These are phyloP conservation scores for Scaptomyza tumidula DNA, from an alignment of 2,888 invertebrate genomes.

Conservation along the genomic window DNA sequence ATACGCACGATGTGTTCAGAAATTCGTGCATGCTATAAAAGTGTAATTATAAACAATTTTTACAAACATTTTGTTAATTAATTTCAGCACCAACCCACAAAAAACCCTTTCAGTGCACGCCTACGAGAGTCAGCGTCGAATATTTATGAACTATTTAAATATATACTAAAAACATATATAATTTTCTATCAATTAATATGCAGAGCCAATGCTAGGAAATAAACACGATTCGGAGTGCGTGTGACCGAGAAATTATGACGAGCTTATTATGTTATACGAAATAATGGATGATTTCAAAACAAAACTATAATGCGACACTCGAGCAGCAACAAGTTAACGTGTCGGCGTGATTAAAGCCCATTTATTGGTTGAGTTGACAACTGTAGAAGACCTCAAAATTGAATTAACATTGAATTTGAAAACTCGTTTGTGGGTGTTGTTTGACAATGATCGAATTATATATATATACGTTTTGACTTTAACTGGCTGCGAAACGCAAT, in stretches of 20 bases:
- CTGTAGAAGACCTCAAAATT: constrained; percentile 37
- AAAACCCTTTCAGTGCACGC: constrained; percentile 51
- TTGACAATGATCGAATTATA: constrained; percentile 51
- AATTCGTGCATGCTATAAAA: constrained; percentile 48
- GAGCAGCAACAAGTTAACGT: constrained; percentile 47
- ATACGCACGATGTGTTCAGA: constrained; percentile 55
- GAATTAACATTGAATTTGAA: constrained; percentile 22
- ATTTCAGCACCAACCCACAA: constrained; percentile 54
- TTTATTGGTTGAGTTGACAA: constrained; percentile 63
- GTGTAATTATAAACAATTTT: constrained; percentile 70
- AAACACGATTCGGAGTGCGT: constrained; percentile 66
- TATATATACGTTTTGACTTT: constrained; percentile 28
- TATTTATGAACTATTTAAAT: constrained; percentile 35
- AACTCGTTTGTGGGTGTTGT: constrained; percentile 57
- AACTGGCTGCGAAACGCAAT: constrained; percentile 16
- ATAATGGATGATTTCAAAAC: constrained; percentile 5
- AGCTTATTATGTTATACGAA: constrained; percentile 14
- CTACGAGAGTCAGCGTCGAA: constrained; percentile 18
- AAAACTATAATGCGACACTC: constrained; percentile 31
- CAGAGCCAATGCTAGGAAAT: constrained; percentile 33
- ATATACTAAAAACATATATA: constrained; percentile 25
- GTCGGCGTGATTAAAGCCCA: constrained; percentile 44
- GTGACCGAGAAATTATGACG: constrained; percentile 45
- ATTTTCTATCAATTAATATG: constrained; percentile 67
- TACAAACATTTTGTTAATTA: constrained; percentile 77